Base-by-base conservation (phyloP, 2,113 vertebrate species). In the Phainopepla nitens region DNA sequence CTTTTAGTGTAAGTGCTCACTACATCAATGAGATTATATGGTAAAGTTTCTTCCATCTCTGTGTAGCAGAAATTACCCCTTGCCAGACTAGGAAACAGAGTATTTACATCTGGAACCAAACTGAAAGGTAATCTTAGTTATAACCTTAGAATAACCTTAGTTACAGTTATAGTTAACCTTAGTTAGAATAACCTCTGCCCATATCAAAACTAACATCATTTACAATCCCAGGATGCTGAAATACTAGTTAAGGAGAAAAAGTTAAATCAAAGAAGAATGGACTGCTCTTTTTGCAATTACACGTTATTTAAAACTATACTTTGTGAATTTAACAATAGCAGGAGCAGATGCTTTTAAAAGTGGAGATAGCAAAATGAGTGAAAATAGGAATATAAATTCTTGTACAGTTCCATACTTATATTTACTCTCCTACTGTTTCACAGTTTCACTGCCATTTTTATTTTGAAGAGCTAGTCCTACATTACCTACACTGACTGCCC, bases 11-110 rank as follows among this genome's bases (percentile, higher is more conserved):
- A 85, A 83, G 41, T 27, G 24, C 31, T 94, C 66, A 60, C 41
- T 71, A 47, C 36, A 81, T 75, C 20, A 86, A 73, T 89, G 57
- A 93, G 69, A 93, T 78, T 58, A 79, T 12, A 64, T 64, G 76
- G 61, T 41, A 41, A 76, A 57, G 23, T 78, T 78, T 79, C 72
- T 90, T 85, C 69, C 41, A 27, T 71, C 94, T 84, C 24, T 24
- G 33, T 12, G 23, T 28, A 57, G 56, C 19, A 33, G 42, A n/a
- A 50, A 36, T 51, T 66, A 82, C 28, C 56, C 84, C 47, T 51
- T 79, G 44, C 29, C 76, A 82, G 56, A 81, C 23, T 70, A 36
- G 27, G 33, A 78, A 62, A 91, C 16, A 53, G 41, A 44, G 33
- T 41, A 68, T 66, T 92, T 84, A 94, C 31, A 49, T 35, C 58